Base-by-base conservation (phyloP, 2,888 invertebrate genomes). In the Acanthosepion lycidas region DNA sequence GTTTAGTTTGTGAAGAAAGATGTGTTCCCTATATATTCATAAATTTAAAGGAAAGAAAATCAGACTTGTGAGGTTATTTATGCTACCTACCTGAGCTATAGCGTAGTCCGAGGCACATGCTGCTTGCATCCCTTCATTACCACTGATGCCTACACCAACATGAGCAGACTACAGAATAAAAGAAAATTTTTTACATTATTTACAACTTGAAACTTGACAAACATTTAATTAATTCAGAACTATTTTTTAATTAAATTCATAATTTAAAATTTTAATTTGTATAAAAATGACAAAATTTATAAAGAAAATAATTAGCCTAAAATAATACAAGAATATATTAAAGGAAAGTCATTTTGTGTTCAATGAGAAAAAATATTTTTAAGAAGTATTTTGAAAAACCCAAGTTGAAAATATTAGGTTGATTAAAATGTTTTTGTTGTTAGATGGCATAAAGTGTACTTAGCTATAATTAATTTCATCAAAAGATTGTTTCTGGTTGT, bases 61-160 rank as follows among this genome's bases (percentile, higher is more conserved):
- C 8, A 2, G 64, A 91, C 0, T 28, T 91, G n/a, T 6, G 48
- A 48, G 91, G 33, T 33, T 53, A 33, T 28, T 33, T 12, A 59
- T 33, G 20, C 42, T 26, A 94, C 95, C 49, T 96, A 98, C 98
- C 98, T 98, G 99, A 94, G 99, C 99, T 97, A 99, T 99, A 96
- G 99, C 99, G 98, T 99, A 99, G 98, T 99, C 99, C 55, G 99
- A 99, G 91, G 99, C 99, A 97, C 99, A 99, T 9, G 99, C 99
- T 12, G 99, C 99, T 98, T 99, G 99, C 96, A 99, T 98, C n/a
- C 99, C 99, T 98, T 99, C 99, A 26, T 99, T 98, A 92, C 99
- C 99, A 92, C 99, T 99, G 97, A 99, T 99, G 18, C 98, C 99
- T 95, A 99, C 98, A 94, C 99, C 99, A 78, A 99, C 99, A 97